phyloP scores from a whole-genome alignment of 2,113 vertebrate genomes.

The Podarcis cretensis region DNA sequence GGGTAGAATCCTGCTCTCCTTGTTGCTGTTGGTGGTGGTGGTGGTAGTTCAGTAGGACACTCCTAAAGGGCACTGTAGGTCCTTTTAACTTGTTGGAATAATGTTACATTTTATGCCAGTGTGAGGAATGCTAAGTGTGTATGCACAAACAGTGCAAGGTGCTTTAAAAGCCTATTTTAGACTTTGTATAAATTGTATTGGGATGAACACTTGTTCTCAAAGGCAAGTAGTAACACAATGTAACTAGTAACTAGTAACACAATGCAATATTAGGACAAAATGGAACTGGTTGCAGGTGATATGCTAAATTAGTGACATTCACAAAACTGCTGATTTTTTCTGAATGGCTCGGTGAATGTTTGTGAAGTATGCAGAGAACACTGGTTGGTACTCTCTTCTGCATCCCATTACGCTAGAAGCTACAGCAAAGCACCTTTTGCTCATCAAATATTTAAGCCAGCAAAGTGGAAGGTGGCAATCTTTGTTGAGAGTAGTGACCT shows the following conservation, averaged over 20 bases:
- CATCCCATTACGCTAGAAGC: no score
- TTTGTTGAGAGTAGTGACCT: neutral
- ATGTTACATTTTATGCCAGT: neutral
- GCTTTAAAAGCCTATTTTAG: neutral
- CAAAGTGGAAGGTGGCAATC: neutral
- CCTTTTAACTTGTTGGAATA: neutral
- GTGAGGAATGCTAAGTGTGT: neutral
- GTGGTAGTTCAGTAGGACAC: neutral
- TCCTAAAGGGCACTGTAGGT: neutral
- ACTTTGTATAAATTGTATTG: neutral
- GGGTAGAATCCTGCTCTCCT: neutral
- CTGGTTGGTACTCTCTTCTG: neutral
- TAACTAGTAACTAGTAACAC: no score
- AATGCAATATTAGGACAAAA: neutral
- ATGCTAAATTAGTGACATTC: neutral
- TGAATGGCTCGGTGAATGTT: neutral
- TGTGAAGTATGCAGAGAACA: neutral
- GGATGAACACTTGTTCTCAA: neutral
- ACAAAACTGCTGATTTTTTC: neutral
- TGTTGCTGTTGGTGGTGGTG: neutral
- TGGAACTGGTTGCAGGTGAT: neutral
- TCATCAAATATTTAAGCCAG: neutral
- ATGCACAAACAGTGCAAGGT: neutral
- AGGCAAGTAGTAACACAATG: neutral
- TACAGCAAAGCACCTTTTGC: neutral